These are phyloP conservation scores for Ranitomeya variabilis DNA, from an alignment of 2,113 vertebrate species.

Conservation along the genomic window DNA sequence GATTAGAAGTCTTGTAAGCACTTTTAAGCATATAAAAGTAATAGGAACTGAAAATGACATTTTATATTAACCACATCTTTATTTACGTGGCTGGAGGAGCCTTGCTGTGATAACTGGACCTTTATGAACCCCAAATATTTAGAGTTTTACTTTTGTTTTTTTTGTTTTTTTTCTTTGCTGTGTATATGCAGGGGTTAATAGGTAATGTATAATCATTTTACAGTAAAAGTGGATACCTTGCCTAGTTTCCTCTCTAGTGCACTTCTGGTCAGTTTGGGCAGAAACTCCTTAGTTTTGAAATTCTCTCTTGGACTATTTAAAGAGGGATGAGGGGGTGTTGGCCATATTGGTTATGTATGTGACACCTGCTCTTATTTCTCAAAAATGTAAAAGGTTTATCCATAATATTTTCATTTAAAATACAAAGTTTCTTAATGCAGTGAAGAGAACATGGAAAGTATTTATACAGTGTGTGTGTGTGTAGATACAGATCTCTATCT, in stretches of 20 bases:
- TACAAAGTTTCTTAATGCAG: too few relatives aligned
- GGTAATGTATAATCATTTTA: background rate
- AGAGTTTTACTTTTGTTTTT: background rate
- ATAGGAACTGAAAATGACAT: conserved; percentile 14
- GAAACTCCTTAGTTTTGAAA: background rate
- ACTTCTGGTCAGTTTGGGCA: background rate
- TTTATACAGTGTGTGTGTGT: too few relatives aligned
- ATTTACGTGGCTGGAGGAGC: background rate
- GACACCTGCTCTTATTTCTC: too few relatives aligned
- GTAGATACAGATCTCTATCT: too few relatives aligned
- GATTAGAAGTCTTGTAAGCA: conserved; percentile 49
- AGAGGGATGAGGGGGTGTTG: too few relatives aligned
- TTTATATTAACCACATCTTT: conserved; percentile 18
- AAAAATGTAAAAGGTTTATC: too few relatives aligned
- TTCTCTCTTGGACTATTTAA: too few relatives aligned
- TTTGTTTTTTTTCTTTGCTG: background rate
- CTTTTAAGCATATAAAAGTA: conserved; percentile 53
- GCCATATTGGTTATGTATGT: too few relatives aligned
- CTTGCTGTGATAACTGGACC: background rate
- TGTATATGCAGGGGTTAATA: background rate
- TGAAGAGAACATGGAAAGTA: too few relatives aligned
- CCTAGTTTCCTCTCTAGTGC: background rate
- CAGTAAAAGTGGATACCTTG: background rate
- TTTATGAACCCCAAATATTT: background rate
- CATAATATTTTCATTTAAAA: too few relatives aligned